These are phyloP conservation scores for Caerostris extrusa DNA, from an alignment of 1,140 invertebrate species.

Conservation along the genomic window DNA sequence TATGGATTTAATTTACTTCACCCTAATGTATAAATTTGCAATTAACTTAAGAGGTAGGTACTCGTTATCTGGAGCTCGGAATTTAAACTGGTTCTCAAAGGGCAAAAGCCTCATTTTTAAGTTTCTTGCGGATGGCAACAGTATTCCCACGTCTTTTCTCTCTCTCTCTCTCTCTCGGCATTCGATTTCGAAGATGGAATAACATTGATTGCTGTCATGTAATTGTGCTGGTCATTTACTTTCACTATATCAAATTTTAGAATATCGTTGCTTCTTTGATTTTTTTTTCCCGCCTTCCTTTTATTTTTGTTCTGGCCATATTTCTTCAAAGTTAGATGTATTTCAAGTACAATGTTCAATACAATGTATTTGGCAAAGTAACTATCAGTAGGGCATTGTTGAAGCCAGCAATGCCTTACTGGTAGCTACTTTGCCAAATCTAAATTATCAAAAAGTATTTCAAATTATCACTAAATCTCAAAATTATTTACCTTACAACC, in stretches of 20 bases:
- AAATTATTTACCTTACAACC: too few species aligned
- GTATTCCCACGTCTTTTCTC: conserved; percentile 17
- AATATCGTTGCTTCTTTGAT: too few species aligned
- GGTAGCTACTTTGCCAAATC: too few species aligned
- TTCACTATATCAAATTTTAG: too few species aligned
- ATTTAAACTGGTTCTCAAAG: conserved; percentile 65
- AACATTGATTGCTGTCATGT: background rate
- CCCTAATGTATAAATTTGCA: conserved; percentile 67
- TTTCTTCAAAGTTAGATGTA: too few species aligned
- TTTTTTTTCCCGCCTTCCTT: background rate
- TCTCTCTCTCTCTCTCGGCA: background rate
- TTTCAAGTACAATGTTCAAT: too few species aligned
- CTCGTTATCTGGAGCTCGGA: conserved; percentile 37
- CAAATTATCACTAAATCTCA: too few species aligned
- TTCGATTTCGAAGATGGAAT: background rate
- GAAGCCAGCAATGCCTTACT: too few species aligned
- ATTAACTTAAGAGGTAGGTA: conserved; percentile 50
- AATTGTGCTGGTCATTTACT: too few species aligned
- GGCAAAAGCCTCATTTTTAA: conserved; percentile 35
- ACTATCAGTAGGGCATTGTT: too few species aligned
- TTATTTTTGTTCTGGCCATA: background rate
- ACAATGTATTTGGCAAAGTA: too few species aligned
- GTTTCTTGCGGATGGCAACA: background rate
- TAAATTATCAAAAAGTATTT: too few species aligned
- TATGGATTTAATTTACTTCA: conserved; percentile 68